A percentile compares a stretch with the other conserved stretches of the same genome.
Conservation (phyloP, 2,888 invertebrate species). For the Xylophagus ater region DNA sequence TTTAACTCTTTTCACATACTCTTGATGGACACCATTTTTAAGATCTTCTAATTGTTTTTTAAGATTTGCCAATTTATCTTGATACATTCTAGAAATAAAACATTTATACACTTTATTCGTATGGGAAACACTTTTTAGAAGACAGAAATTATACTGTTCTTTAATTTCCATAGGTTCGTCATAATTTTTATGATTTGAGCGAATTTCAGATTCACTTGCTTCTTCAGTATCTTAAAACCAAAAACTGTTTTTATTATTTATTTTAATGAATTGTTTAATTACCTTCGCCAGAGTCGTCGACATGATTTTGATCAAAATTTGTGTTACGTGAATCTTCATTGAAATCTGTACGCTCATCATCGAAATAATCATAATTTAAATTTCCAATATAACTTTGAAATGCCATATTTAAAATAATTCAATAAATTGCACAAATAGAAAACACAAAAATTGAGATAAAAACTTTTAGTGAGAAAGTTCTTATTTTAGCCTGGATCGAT, state of each 20-base stretch:
- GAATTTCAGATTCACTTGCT: slow-evolving; percentile 90
- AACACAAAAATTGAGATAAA: no score
- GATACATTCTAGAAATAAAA: slow-evolving; percentile 57
- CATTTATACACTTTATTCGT: slow-evolving; percentile 13
- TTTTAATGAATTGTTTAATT: slow-evolving; percentile 18
- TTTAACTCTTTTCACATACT: slow-evolving; percentile 70
- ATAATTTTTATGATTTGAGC: slow-evolving; percentile 41
- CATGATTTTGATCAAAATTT: slow-evolving; percentile 32
- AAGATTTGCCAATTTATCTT: slow-evolving; percentile 77
- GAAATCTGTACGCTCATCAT: slow-evolving; percentile 24
- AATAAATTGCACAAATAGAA: no score
- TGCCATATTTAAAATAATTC: no score
- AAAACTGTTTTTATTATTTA: slow-evolving; percentile 9
- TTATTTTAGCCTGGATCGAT: no score
- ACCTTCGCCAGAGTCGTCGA: slow-evolving; percentile 46
- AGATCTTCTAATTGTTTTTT: slow-evolving; percentile 85
- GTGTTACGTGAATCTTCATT: slow-evolving; percentile 26
- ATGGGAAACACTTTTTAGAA: background rate
- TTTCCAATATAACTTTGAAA: slow-evolving; percentile 15
- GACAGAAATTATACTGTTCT: slow-evolving; percentile 28
- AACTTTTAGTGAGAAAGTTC: no score
- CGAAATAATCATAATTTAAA: slow-evolving; percentile 16
- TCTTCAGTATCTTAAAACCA: slow-evolving; percentile 74
- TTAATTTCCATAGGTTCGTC: slow-evolving; percentile 34
- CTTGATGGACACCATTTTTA: slow-evolving; percentile 75